These are phyloP conservation scores for Acrocephalus kingi DNA, from an alignment of 2,113 vertebrate genomes.

Conservation along the genomic window DNA sequence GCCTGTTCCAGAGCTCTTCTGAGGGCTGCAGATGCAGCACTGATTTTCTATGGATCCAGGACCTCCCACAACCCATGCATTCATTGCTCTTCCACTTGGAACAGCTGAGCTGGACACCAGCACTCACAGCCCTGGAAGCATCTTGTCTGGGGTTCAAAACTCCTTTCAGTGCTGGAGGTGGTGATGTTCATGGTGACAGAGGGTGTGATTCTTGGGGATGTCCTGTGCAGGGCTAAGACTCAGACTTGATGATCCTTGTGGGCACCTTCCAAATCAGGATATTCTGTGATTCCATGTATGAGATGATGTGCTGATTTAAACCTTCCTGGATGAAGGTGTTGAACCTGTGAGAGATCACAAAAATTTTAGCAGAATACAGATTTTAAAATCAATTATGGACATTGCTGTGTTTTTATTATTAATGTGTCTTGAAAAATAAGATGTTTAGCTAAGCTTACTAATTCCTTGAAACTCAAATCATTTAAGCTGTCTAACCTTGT, in stretches of 20 bases:
- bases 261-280: neutral
- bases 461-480: constrained; percentile 78
- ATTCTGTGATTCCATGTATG: neutral
- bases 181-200: constrained; percentile 17
- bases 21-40: neutral
- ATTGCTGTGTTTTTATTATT: constrained; percentile 27
- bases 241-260: neutral
- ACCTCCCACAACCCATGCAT: accelerated
- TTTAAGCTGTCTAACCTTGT: constrained; percentile 77
- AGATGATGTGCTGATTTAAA: constrained; percentile 65
- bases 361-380: neutral
- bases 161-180: constrained; percentile 64
- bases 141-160: constrained; percentile 70
- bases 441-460: constrained; percentile 74
- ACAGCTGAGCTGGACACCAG: neutral
- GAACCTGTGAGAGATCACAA: constrained; percentile 56
- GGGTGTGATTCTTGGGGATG: neutral
- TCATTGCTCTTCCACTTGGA: neutral
- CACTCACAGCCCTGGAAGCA: constrained; percentile 67
- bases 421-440: constrained; percentile 73
- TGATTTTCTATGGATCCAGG: neutral
- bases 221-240: neutral
- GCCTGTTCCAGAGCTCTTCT: neutral
- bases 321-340: constrained; percentile 72
- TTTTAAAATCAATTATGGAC: constrained; percentile 24